Evolutionary conservation across 2,113 vertebrate species (phyloP), one percentile per base, ranked within the genome.

Genomic region (Pachycephala philippinensis): DNA sequence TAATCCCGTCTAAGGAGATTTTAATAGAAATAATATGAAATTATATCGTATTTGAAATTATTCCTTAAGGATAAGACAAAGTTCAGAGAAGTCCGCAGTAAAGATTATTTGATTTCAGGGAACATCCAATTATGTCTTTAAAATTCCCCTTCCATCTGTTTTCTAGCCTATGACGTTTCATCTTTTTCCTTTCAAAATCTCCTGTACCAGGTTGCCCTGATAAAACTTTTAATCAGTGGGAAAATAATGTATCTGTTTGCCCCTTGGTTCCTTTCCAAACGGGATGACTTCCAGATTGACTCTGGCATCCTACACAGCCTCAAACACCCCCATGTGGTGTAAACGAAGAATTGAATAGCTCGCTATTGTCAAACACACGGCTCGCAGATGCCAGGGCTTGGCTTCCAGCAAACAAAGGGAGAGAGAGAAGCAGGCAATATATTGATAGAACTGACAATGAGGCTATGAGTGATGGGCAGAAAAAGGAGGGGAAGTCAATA

Each of bases 251-350:
- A 37, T 72, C 37, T 84, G 59, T 74, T 88, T 77, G 35, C 14
- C 49, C n/a, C 31, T 77, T 86, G 83, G 39, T 66, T 90, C 42
- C 40, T 81, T 88, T 91, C 83, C 95, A 84, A 91, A 61, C 16
- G 27, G 60, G 40, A 93, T 71, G 39, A 65, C 24, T 93, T 93
- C 72, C 79, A 84, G 84, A 90, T 91, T 63, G 69, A 84, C 50
- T 90, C 63, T 80, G 68, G 82, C 79, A 84, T 86, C 68, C 47
- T 37, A 35, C 79, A 27, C 35, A 78, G 90, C 49, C 64, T 91
- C 79, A 88, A 95, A 93, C 95, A 90, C 88, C 90, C 79, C 95
- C 85, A 15, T 90, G 95, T 59, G 90, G 90, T 19, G 59, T 77
- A 77, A 93, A 90, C 5, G 44, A 79, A 80, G 92, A 54, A 94